Base-by-base conservation (phyloP, 35 echinoderm and acorn worm genomes). In the Apostichopus japonicus region DNA sequence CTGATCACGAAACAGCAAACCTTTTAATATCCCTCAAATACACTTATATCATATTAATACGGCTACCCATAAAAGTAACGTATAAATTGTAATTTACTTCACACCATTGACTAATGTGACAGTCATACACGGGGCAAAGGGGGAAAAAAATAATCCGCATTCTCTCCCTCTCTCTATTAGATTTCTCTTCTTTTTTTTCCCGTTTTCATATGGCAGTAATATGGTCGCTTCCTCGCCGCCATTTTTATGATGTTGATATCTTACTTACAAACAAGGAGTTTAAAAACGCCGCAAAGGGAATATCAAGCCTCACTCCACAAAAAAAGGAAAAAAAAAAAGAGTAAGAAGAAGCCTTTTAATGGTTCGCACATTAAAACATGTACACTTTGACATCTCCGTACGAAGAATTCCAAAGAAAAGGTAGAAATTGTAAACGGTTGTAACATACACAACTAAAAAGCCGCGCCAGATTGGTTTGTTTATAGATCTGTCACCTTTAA, bases 211-310 rank as follows among this genome's bases (percentile, higher is more conserved):
- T 80, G 27, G 21, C 13, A 6, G 8, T 61, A 61, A 13, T 61
- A 13, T 61, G 13, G 71, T 75, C 71, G 71, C 71, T n/a, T 75
- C 17, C 71, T 75, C 22, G 14, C 14, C 71, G 71, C 71, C 71
- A 75, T 84, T 84, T 80, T 84, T 84, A 84, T 58, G 81, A 84
- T 84, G 81, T 84, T 84, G 81, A 84, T 84, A 84, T 84, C 81
- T 58, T 23, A 84, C 81, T 55, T 59, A 84, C 81, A 54, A 58
- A 57, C 81, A 58, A 23, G 56, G 53, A 55, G 17, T 56, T 58
- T 57, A 75, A 61, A 84, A 84, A 58, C 56, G 81, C 6, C 56
- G 51, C 81, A 84, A 57, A 9, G 81, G 81, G 81, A 84, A 57
- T 58, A 84, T 55, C 27, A 54, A 57, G 55, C 56, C 33, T 44